These are phyloP conservation scores for Tragelaphus imberbis DNA, from an alignment of 2,113 vertebrate species.

Conservation along the genomic window DNA sequence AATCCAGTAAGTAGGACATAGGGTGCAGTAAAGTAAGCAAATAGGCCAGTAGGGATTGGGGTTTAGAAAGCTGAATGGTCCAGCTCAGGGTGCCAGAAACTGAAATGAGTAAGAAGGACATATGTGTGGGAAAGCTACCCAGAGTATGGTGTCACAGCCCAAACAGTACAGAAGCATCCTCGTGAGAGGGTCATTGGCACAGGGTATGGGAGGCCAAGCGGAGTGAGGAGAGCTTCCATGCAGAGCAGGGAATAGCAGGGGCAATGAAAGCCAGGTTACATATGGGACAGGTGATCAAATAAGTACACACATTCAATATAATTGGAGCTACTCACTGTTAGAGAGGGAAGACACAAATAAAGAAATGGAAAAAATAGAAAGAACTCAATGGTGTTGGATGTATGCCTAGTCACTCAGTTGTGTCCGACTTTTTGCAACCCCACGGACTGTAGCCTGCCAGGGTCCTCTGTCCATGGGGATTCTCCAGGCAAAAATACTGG, in stretches of 20 bases:
- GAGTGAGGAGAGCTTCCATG: background rate
- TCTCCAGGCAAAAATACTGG: background rate
- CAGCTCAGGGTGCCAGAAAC: background rate
- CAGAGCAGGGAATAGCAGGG: background rate
- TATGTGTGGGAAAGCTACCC: background rate
- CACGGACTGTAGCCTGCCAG: background rate
- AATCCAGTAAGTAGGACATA: background rate
- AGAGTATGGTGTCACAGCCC: background rate
- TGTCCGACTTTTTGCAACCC: background rate
- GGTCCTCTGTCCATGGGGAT: background rate
- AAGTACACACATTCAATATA: background rate
- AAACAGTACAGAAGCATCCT: background rate
- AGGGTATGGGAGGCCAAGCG: background rate
- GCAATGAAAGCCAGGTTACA: background rate
- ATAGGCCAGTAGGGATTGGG: background rate
- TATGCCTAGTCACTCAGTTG: background rate
- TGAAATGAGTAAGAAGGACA: background rate
- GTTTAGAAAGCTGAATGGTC: background rate
- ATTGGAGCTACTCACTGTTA: background rate
- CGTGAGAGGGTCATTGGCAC: background rate
- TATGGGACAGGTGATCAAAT: too few relatives aligned
- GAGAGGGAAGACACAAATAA: background rate
- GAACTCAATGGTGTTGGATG: background rate
- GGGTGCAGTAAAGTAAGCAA: background rate
- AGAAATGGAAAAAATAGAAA: background rate